Base-by-base conservation (phyloP, 2,888 invertebrate species). In the Abrostola triplasia region DNA sequence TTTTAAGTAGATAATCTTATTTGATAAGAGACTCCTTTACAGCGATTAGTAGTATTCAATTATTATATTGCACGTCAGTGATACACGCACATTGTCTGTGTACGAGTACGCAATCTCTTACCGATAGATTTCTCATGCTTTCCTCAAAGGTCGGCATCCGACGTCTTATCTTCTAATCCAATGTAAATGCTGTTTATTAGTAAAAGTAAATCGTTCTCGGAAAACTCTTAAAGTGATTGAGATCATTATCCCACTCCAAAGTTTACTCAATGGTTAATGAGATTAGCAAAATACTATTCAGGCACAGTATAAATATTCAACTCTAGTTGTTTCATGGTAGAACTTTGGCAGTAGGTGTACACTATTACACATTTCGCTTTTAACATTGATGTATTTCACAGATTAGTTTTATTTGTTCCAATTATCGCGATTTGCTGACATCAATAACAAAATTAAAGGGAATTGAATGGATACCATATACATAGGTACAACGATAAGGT, bases 1-100 rank as follows among this genome's bases (percentile, higher is more conserved):
- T 93, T 92, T 90, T 92, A 93, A 91, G 85, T 84, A 88, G 92
- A 92, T 92, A 91, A 92, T 93, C 92, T 89, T 88, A 87, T 82
- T 87, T 89, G 94, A 93, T 93, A 93, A 93, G 89, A 81, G 82
- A 79, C 79, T 76, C 73, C 80, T 82, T 84, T 83, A 71, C 76
- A 84, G 80, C 82, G 90, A 93, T 93, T 93, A 92, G 82, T 86
- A 83, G 83, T 76, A 86, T 88, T 84, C 85, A 87, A 86, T 88
- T 87, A 88, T 80, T 79, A 57, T 68, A 61, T 75, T 75, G 70
- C 66, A 73, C 71, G 67, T 59, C 64, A 76, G 55, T 73, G 54
- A 77, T 65, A 74, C 41, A 70, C 60, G 42, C 58, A 60, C 54
- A 62, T 51, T 51, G 53, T 77, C 65, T 73, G 47, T 69, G 58